phyloP scores from a whole-genome alignment of 2,113 vertebrate species.

The Mustela lutreola region DNA sequence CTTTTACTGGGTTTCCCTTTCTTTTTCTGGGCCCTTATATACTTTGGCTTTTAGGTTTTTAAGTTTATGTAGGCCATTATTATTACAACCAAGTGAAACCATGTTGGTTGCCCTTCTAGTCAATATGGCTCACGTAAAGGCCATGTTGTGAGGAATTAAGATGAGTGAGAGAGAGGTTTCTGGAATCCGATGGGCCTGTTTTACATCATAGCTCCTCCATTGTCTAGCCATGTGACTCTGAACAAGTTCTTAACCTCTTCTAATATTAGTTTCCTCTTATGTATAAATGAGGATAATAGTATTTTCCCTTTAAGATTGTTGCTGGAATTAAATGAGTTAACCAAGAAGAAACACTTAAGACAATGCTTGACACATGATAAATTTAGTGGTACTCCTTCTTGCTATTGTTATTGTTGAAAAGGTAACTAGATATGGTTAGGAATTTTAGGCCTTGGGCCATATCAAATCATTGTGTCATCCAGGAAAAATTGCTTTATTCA shows the following conservation, averaged over 20 bases:
- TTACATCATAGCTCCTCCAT: background rate
- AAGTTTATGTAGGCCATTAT: background rate
- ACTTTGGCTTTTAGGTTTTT: background rate
- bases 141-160: background rate
- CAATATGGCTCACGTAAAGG: background rate
- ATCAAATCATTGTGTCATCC: background rate
- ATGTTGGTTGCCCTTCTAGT: background rate
- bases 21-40: background rate
- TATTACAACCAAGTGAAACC: background rate
- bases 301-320: background rate
- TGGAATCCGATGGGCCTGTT: background rate
- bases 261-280: background rate
- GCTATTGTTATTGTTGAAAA: background rate
- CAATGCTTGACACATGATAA: background rate
- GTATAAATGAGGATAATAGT: background rate
- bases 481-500: constrained; percentile 20
- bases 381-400: constrained; percentile 30
- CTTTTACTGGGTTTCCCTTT: background rate
- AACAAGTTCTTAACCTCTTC: background rate
- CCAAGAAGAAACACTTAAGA: constrained; percentile 3
- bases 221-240: background rate
- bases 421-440: background rate
- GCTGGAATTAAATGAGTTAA: constrained; percentile 4
- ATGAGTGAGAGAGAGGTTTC: constrained; percentile 16
- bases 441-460: background rate